A percentile compares a stretch with the other conserved stretches of the same genome.
These are phyloP conservation scores for Lasaia peninsularis DNA, from an alignment of 1,140 invertebrate species.

Conservation along the genomic window DNA sequence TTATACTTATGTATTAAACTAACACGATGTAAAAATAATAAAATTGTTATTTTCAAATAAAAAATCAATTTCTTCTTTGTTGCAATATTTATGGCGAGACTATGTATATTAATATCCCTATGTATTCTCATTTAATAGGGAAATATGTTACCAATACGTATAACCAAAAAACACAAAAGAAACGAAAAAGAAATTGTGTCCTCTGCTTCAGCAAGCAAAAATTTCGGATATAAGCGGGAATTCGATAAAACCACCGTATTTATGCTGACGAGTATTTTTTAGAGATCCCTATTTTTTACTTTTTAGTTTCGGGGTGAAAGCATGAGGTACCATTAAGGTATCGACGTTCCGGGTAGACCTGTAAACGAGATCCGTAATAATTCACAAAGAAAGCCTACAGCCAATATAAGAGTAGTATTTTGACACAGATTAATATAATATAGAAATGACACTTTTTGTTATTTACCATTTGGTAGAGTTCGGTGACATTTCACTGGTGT, in stretches of 20 bases:
- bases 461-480: not conserved
- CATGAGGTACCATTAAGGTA: conserved; percentile 58
- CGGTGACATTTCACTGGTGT: no score
- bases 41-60: no score
- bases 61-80: no score
- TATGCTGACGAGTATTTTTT: conserved; percentile 1
- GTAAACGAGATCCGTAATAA: conserved; percentile 53
- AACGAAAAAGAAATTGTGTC: no score
- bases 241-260: not conserved
- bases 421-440: not conserved
- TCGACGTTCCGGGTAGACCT: conserved; percentile 43
- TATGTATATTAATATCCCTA: no score
- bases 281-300: conserved; percentile 42
- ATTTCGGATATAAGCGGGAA: not conserved
- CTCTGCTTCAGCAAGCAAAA: no score
- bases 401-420: conserved; percentile 42
- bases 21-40: no score
- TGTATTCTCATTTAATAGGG: no score
- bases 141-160: no score
- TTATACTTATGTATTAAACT: no score
- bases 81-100: no score
- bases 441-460: not conserved
- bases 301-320: conserved; percentile 51
- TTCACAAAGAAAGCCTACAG: conserved; percentile 63
- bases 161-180: no score